phyloP scores from a whole-genome alignment of 1,140 invertebrate species.

The Reticulitermes speratus region DNA sequence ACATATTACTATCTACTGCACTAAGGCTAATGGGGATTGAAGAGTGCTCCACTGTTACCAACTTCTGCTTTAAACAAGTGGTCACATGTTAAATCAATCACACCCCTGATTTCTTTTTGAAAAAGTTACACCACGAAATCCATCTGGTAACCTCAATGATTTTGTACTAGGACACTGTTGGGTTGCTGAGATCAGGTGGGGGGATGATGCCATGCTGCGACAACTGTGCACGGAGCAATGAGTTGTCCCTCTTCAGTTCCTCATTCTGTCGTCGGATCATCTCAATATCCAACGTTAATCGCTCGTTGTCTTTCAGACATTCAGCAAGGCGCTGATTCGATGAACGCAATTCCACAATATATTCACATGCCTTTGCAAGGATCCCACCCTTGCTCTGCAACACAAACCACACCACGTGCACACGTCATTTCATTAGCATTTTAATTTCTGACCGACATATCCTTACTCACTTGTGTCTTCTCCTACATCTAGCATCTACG shows the following conservation, averaged over 20 bases:
- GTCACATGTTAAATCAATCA: neutral
- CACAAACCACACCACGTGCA: slow-evolving; percentile 22
- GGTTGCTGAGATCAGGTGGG: slow-evolving; percentile 2
- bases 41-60: slow-evolving; percentile 8
- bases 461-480: neutral
- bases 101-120: neutral
- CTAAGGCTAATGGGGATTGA: neutral
- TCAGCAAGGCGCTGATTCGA: slow-evolving; percentile 69
- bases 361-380: slow-evolving; percentile 93
- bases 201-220: slow-evolving; percentile 38
- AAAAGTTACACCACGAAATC: neutral
- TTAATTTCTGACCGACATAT: neutral
- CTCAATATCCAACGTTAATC: slow-evolving; percentile 57
- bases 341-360: slow-evolving; percentile 81
- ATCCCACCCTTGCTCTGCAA: slow-evolving; percentile 92
- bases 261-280: slow-evolving; percentile 57
- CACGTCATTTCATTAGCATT: neutral
- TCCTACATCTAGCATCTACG: no score
- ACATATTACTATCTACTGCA: neutral
- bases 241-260: slow-evolving; percentile 62
- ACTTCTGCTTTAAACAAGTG: neutral
- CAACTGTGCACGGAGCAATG: slow-evolving; percentile 54
- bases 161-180: slow-evolving; percentile 24
- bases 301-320: slow-evolving; percentile 61
- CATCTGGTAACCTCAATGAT: neutral